Conservation (phyloP, 2,113 vertebrate species). For the Theristicus caerulescens region DNA sequence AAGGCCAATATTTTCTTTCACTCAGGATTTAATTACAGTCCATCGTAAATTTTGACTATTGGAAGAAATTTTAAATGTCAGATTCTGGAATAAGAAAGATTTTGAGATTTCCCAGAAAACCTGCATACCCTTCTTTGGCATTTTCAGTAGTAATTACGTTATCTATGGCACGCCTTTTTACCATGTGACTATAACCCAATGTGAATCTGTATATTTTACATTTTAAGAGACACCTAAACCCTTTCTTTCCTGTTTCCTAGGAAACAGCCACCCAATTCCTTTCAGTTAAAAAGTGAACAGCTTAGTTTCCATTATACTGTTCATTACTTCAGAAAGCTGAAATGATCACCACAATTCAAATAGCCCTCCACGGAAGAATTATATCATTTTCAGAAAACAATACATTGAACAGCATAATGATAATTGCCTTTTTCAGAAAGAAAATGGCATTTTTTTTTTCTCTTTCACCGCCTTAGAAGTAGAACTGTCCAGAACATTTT, state of each 20-base stretch:
- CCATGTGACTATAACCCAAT: background rate
- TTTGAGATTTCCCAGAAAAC: background rate
- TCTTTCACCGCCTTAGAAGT: background rate
- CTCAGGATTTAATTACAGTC: background rate
- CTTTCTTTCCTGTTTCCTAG: slow-evolving; percentile 41
- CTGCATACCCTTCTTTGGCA: background rate
- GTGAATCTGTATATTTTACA: background rate
- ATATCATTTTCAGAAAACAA: background rate
- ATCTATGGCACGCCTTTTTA: background rate
- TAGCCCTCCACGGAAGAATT: background rate
- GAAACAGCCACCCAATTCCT: background rate
- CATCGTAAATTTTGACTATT: background rate
- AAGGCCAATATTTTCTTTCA: background rate
- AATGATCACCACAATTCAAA: slow-evolving; percentile 12
- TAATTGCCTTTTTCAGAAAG: background rate
- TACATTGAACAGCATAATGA: background rate
- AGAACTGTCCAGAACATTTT: background rate
- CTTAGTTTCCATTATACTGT: background rate
- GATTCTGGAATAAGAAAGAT: background rate
- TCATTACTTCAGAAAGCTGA: background rate
- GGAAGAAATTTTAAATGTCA: background rate
- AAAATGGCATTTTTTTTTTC: background rate
- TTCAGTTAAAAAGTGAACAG: background rate
- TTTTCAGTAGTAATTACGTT: background rate
- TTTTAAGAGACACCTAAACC: background rate